Evolutionary conservation across 2,888 invertebrate species (phyloP).

Genomic region (Eristalinus aeneus): DNA sequence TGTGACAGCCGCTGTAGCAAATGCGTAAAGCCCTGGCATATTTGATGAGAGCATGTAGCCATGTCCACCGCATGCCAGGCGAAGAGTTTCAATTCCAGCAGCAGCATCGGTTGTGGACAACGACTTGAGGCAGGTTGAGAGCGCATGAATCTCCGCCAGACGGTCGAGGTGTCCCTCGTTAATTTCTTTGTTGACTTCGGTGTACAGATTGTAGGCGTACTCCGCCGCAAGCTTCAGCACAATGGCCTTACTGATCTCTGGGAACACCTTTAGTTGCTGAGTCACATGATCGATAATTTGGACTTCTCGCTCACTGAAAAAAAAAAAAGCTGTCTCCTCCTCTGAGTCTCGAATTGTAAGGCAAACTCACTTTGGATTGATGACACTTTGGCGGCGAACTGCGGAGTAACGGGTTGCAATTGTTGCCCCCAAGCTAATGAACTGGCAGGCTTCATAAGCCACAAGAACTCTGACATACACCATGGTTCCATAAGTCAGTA

Average conservation of each 20-base stretch:
- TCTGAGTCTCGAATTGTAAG: too few relatives aligned
- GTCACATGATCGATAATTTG: conserved; percentile 96
- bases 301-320: conserved; percentile 89
- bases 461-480: conserved; percentile 94
- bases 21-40: conserved; percentile 90
- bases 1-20: conserved; percentile 92
- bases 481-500: conserved; percentile 92
- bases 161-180: conserved; percentile 89
- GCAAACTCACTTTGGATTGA: conserved; percentile 86
- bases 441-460: conserved; percentile 87
- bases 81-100: conserved; percentile 89
- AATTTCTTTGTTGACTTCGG: conserved; percentile 89
- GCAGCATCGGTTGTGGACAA: conserved; percentile 89
- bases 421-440: conserved; percentile 90
- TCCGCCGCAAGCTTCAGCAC: conserved; percentile 88
- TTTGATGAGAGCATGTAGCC: conserved; percentile 94
- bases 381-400: conserved; percentile 92
- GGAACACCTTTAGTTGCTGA: conserved; percentile 95
- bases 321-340: too few relatives aligned
- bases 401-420: conserved; percentile 95
- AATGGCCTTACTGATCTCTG: conserved; percentile 89
- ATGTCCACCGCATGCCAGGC: conserved; percentile 96
- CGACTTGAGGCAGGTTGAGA: conserved; percentile 94
- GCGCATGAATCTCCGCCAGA: conserved; percentile 91
- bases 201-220: conserved; percentile 91